Evolutionary conservation across 2,113 vertebrate species (phyloP).

Genomic region (Takifugu flavidus): DNA sequence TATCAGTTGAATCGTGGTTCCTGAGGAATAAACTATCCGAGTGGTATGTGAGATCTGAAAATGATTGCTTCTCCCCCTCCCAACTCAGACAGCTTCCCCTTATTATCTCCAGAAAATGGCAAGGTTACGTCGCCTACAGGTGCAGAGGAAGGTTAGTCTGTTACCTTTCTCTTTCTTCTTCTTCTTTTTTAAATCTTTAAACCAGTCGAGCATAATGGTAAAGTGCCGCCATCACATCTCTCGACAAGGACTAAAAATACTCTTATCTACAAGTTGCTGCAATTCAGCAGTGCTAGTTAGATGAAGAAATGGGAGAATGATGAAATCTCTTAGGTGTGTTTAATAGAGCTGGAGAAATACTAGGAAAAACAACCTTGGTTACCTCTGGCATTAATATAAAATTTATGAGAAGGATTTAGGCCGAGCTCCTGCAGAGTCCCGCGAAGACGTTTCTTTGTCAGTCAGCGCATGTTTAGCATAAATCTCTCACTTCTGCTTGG

Average conservation of each 20-base stretch:
- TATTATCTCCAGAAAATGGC: constrained; percentile 62
- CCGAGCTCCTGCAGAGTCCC: constrained; percentile 63
- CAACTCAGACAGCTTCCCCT: constrained; percentile 50
- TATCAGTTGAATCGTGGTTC: constrained; percentile 57
- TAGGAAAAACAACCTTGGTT: constrained; percentile 66
- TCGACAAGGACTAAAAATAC: constrained; percentile 55
- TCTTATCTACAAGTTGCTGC: constrained; percentile 46
- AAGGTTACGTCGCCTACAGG: constrained; percentile 67
- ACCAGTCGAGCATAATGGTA: constrained; percentile 44
- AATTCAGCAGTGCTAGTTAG: constrained; percentile 46
- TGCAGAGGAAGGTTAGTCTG: constrained; percentile 59
- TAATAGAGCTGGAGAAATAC: constrained; percentile 63
- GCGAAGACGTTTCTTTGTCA: constrained; percentile 69
- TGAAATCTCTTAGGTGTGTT: constrained; percentile 61
- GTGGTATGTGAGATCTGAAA: constrained; percentile 41
- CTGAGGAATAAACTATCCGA: constrained; percentile 49
- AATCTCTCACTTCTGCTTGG: constrained; percentile 52
- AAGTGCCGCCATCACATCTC: constrained; percentile 51
- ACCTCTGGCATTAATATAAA: constrained; percentile 73
- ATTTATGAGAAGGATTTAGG: constrained; percentile 71
- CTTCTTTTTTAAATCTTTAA: constrained; percentile 56
- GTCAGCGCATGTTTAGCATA: constrained; percentile 72
- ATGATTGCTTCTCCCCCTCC: constrained; percentile 25
- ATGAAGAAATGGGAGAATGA: constrained; percentile 40
- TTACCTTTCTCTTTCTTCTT: constrained; percentile 20